These are phyloP conservation scores for Protonemura montana DNA, from an alignment of 2,888 invertebrate species.

Conservation along the genomic window DNA sequence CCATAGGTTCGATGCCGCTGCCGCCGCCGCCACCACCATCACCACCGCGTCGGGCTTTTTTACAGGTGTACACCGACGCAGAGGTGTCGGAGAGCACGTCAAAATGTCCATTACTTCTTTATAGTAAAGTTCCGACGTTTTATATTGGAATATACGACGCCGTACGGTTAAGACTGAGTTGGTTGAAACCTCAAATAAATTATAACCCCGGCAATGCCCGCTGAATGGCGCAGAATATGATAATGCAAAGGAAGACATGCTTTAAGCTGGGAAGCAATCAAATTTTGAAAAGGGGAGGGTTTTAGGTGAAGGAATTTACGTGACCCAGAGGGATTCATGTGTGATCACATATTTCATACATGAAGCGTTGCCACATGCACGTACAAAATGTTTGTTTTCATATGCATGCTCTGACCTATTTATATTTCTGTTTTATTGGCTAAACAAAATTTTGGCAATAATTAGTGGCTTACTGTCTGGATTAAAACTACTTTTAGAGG, in stretches of 20 bases:
- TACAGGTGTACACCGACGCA: not conserved
- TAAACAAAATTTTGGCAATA: not conserved
- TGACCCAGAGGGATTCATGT: conserved; percentile 2
- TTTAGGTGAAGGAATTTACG: not conserved
- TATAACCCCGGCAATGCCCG: not conserved
- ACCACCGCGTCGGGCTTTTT: not conserved
- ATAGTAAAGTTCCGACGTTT: conserved; percentile 13
- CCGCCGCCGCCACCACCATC: not conserved
- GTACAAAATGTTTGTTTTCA: not conserved
- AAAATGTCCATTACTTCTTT: conserved; percentile 31
- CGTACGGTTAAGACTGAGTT: not conserved
- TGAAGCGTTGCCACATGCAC: not conserved
- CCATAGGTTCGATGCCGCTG: conserved; percentile 15
- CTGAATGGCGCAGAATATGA: not conserved
- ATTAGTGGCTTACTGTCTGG: not conserved
- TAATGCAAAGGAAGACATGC: not conserved
- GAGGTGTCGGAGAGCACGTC: conserved; percentile 16
- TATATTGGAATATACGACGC: conserved; percentile 20
- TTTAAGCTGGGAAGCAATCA: not conserved
- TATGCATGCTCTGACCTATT: not conserved
- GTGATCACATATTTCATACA: conserved; percentile 12
- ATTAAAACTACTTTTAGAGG: not conserved
- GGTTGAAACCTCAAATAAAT: conserved; percentile 3
- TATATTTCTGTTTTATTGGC: not conserved
- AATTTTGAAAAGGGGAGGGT: conserved; percentile 2